These are phyloP conservation scores for Neelides folsomi DNA, from an alignment of 2,888 invertebrate species.

Conservation along the genomic window DNA sequence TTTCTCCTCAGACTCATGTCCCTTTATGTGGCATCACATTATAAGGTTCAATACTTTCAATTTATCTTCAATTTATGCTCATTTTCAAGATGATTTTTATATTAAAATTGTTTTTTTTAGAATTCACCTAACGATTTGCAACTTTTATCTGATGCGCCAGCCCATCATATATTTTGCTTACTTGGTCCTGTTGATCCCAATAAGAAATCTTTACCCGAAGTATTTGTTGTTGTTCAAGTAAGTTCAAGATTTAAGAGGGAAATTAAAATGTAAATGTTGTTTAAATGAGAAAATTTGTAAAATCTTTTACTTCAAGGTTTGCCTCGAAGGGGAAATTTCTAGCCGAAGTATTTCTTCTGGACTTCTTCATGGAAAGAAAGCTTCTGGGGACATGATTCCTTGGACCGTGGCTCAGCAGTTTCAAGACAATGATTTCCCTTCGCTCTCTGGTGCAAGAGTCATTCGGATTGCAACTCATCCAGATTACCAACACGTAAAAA, in stretches of 20 bases:
- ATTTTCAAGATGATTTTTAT: neutral
- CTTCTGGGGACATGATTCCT: constrained; percentile 93
- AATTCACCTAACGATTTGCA: constrained; percentile 98
- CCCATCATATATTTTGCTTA: constrained; percentile 91
- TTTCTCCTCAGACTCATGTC: constrained; percentile 85
- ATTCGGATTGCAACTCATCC: constrained; percentile 98
- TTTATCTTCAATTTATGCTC: neutral
- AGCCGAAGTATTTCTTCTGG: constrained; percentile 59
- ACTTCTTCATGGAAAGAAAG: constrained; percentile 71
- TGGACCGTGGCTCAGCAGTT: constrained; percentile 97
- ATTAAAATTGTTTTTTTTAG: constrained; percentile 39
- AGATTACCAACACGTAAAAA: constrained; percentile 69
- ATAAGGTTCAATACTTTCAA: constrained; percentile 51
- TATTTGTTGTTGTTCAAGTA: constrained; percentile 80
- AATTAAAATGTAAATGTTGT: neutral
- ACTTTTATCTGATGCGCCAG: constrained; percentile 95
- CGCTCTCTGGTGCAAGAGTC: constrained; percentile 73
- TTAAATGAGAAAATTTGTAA: too few species aligned
- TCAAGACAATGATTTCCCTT: constrained; percentile 85
- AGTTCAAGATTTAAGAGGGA: constrained; percentile 6
- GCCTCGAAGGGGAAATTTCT: constrained; percentile 51
- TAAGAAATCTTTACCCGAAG: constrained; percentile 63
- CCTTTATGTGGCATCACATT: constrained; percentile 93
- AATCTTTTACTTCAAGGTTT: constrained; percentile 39
- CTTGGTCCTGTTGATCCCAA: constrained; percentile 68